Base-by-base conservation (phyloP, 1,140 invertebrate species). In the Battus philenor region DNA sequence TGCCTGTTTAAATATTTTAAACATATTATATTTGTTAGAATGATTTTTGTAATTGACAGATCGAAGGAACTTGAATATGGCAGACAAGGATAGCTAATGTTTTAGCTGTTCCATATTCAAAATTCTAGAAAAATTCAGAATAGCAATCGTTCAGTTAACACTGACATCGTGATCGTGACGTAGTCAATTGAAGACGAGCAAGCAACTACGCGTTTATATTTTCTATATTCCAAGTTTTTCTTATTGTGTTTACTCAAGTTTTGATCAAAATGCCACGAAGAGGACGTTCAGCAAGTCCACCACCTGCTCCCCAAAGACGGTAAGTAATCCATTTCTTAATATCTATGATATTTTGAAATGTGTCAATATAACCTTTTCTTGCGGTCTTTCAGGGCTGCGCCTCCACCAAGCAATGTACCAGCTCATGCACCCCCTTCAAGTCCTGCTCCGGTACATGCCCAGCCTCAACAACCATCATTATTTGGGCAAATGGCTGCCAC, bases 401-500 rank as follows among this genome's bases (percentile, higher is more conserved):
- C 87, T 48, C 73, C 87, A 24, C 76, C 81, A 2, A 75, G 86
- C 47, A 79, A 77, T 50, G 82, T 89, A 13, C 87, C 90, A 13
- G 86, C 87, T 30, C 81, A 87, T 39, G 85, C 88, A 26, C 86
- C 88, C n/a, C 71, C 88, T 41, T 83, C 89, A 2, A 87, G 89
- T 7, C 88, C 90, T 47, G 89, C 89, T 27, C 90, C 93, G n/a
- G 54, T 57, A 13, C 38, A 47, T 33, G 65, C 70, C 10, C 75
- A 79, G 45, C 69, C 75, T 15, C 90, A 91, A 56, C 88, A 90
- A 22, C 91, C 91, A 3, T 88, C 88, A 4, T 54, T 95, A 27
- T 90, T 96, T 63, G 91, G 90, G 33, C 94, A 97, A 86, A 97
- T 97, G 95, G 95, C 94, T 46, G 94, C 94, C 1, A 97, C 95